Percentiles rank a stretch among this genome's conserved stretches.
phyloP scores from a whole-genome alignment of 2,888 invertebrate genomes.

The Platerodrilus igneus region DNA sequence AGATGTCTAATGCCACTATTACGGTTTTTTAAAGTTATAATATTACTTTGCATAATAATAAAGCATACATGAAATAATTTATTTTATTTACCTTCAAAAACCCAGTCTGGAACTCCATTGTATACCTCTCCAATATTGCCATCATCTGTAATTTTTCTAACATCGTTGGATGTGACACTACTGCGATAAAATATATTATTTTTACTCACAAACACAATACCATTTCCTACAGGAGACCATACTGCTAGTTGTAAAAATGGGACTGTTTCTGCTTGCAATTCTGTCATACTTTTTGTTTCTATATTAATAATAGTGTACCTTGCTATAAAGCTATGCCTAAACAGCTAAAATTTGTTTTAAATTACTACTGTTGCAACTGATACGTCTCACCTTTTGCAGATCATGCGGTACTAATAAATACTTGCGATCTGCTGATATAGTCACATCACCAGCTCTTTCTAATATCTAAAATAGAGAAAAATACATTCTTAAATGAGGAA shows the following conservation, averaged over 20 bases:
- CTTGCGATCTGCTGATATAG: constrained; percentile 62
- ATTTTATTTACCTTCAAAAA: constrained; percentile 74
- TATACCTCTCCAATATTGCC: constrained; percentile 56
- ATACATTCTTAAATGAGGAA: background rate
- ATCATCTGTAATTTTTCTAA: constrained; percentile 59
- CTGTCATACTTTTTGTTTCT: constrained; percentile 49
- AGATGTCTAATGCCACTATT: background rate
- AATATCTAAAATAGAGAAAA: constrained; percentile 39
- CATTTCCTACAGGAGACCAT: constrained; percentile 73
- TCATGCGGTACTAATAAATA: constrained; percentile 60
- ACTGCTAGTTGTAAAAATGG: constrained; percentile 64
- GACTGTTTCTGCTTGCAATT: constrained; percentile 41
- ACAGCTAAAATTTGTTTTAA: constrained; percentile 53
- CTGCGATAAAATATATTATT: constrained; percentile 75
- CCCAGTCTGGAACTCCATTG: constrained; percentile 91
- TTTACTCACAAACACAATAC: constrained; percentile 64
- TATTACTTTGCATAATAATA: background rate
- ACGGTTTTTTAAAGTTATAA: no score
- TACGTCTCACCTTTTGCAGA: constrained; percentile 56
- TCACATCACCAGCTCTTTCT: constrained; percentile 50
- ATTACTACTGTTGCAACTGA: constrained; percentile 1
- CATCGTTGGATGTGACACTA: constrained; percentile 47
- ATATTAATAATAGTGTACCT: constrained; percentile 67
- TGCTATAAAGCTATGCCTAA: constrained; percentile 74
- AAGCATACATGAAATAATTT: background rate